A percentile compares a stretch with the other conserved stretches of the same genome.
phyloP scores from a whole-genome alignment of 2,888 invertebrate species.

The Unio pictorum region DNA sequence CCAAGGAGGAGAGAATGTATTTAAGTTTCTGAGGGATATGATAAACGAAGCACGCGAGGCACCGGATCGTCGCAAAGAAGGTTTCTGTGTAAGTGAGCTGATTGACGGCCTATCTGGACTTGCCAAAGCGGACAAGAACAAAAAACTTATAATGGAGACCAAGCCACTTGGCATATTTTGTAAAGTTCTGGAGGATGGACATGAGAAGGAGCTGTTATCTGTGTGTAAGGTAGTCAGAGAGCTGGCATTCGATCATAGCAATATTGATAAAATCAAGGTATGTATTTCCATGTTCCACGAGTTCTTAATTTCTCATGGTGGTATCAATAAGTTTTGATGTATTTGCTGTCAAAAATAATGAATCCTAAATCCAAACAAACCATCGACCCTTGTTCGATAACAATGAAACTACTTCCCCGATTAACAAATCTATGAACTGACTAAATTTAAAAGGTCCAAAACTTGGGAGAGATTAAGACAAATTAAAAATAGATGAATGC shows the following conservation, averaged over 20 bases:
- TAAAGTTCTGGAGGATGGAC: constrained; percentile 28
- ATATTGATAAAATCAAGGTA: constrained; percentile 45
- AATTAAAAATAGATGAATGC: no score
- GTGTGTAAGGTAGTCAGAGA: constrained; percentile 49
- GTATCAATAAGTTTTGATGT: neutral
- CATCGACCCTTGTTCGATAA: no score
- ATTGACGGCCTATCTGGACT: constrained; percentile 50
- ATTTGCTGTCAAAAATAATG: no score
- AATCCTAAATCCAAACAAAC: no score
- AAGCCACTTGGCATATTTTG: constrained; percentile 26
- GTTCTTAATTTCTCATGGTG: neutral
- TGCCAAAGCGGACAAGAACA: constrained; percentile 54
- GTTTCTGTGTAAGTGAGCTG: constrained; percentile 52
- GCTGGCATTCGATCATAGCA: constrained; percentile 46
- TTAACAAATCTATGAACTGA: no score
- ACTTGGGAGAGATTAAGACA: no score
- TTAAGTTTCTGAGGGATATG: constrained; percentile 45
- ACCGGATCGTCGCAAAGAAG: constrained; percentile 37
- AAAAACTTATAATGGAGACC: constrained; percentile 44
- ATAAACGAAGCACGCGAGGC: constrained; percentile 27
- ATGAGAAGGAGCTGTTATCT: constrained; percentile 30
- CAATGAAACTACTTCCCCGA: no score
- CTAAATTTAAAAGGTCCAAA: no score
- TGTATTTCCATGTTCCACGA: neutral
- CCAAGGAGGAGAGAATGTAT: constrained; percentile 41